Evolutionary conservation across 1,140 invertebrate species (phyloP).

Genomic region (Musca domestica): DNA sequence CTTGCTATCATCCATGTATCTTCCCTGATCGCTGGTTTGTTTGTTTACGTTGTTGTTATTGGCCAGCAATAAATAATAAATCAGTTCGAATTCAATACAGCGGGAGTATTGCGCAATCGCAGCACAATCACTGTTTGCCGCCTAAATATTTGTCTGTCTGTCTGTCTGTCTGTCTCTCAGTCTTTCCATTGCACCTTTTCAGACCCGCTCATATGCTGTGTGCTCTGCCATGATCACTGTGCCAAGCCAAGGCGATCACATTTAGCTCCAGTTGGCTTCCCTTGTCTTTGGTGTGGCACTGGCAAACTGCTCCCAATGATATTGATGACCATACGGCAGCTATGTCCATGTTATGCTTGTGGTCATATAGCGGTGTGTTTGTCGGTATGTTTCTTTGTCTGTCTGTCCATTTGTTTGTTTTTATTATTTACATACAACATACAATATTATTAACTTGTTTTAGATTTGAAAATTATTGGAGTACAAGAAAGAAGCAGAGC

Average conservation of each 20-base stretch:
- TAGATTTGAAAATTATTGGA: background rate
- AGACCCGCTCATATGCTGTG: no score
- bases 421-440: slow-evolving; percentile 18
- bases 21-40: background rate
- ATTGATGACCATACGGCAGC: slow-evolving; percentile 2
- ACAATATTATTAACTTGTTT: slow-evolving; percentile 13
- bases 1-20: background rate
- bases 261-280: no score
- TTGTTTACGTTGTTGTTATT: slow-evolving; percentile 12
- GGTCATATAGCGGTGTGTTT: background rate
- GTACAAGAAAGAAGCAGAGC: no score
- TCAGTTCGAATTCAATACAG: slow-evolving; percentile 38
- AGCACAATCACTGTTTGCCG: background rate
- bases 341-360: slow-evolving; percentile 12
- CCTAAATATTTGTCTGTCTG: no score
- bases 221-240: no score
- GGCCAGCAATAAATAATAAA: slow-evolving; percentile 46
- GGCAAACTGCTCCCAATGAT: no score
- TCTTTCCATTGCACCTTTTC: no score
- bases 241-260: no score
- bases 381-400: background rate
- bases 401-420: background rate
- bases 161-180: no score
- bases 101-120: slow-evolving; percentile 42
- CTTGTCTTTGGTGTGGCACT: no score